Evolutionary conservation across 1,140 invertebrate species (phyloP), one percentile per base, ranked within the genome.

Genomic region (Batillaria attramentaria): DNA sequence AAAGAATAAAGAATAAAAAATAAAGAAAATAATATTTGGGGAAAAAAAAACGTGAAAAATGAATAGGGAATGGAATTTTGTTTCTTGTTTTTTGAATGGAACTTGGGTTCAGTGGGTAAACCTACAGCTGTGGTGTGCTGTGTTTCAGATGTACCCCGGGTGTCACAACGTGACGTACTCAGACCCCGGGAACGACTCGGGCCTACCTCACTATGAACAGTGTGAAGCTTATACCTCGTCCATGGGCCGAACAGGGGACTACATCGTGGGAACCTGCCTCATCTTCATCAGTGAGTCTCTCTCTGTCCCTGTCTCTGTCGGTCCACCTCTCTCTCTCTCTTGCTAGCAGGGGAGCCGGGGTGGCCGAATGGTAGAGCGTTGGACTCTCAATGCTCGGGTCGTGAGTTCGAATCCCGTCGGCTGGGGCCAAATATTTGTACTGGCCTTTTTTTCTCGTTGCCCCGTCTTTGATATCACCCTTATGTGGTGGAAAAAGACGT

Each of bases 261-360:
- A 28, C 57, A 10, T 62, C 10, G 57, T 62, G 13, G 57, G 57
- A 24, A 28, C 57, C 8, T 8, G n/a, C 57, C n/a, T 62, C 33
- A 24, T 62, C 6, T n/a, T 62, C 57, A 24, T 62, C 57, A 62
- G 57, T 62, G 24, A 62, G 57, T 62, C n/a, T n/a, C n/a, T n/a
- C n/a, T n/a, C n/a, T n/a, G n/a, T n/a, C n/a, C n/a, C n/a, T n/a
- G n/a, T n/a, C n/a, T n/a, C n/a, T n/a, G n/a, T n/a, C n/a, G n/a
- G n/a, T n/a, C n/a, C n/a, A n/a, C n/a, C n/a, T n/a, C n/a, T n/a
- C n/a, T n/a, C n/a, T n/a, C n/a, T n/a, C n/a, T 31, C 18, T 18
- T 54, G 50, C 50, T n/a, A 20, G 50, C n/a, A n/a, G n/a, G n/a
- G n/a, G n/a, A n/a, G n/a, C n/a, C n/a, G n/a, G n/a, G n/a, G n/a